phyloP scores from a whole-genome alignment of 64 coral and sea anemone genomes.

The Actinia equina region DNA sequence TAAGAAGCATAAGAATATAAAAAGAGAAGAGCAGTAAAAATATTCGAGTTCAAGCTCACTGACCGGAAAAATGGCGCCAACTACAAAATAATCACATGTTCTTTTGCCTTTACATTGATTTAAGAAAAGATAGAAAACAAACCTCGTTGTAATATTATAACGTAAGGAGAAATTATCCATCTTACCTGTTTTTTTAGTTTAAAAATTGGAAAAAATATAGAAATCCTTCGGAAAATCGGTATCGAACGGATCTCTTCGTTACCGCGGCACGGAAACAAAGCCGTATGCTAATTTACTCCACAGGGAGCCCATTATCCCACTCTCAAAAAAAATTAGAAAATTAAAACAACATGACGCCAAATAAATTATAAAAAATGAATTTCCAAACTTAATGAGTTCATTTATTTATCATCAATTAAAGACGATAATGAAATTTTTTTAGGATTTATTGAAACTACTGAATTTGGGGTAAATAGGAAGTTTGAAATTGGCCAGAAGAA shows the following conservation, averaged over 20 bases:
- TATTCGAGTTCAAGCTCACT: not conserved
- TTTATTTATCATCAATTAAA: too few relatives aligned
- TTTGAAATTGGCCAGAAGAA: too few relatives aligned
- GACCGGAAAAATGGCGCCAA: conserved; percentile 22
- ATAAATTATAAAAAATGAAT: too few relatives aligned
- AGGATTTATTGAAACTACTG: too few relatives aligned
- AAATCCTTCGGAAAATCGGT: not conserved
- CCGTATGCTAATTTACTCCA: not conserved
- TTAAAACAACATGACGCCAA: too few relatives aligned
- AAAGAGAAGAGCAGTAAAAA: not conserved
- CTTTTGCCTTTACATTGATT: not conserved
- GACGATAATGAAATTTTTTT: too few relatives aligned
- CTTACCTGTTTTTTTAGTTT: not conserved
- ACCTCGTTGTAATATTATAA: not conserved
- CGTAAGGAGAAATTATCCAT: not conserved
- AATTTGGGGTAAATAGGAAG: too few relatives aligned
- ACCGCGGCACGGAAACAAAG: not conserved
- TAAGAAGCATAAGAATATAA: not conserved
- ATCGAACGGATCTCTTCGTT: not conserved
- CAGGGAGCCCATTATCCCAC: not conserved
- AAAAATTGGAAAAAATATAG: not conserved
- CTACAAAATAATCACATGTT: not conserved
- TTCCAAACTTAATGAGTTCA: too few relatives aligned
- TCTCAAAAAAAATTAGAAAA: too few relatives aligned
- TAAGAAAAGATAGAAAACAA: not conserved